Base-by-base conservation (phyloP, 2,797 vertebrate genomes). In the Enteromius paludinosus region DNA sequence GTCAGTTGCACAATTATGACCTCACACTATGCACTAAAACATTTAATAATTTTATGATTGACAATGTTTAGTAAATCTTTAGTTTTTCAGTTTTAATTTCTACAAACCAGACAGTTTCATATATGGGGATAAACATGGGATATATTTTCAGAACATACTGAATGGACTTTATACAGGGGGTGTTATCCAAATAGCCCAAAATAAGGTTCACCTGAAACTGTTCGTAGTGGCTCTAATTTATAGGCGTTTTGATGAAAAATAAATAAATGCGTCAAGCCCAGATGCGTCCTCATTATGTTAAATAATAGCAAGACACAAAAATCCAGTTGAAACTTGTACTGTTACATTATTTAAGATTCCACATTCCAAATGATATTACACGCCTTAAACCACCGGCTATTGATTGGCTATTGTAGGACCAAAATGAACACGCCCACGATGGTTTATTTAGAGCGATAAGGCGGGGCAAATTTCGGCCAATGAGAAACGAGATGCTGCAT, bases 391-490 rank as follows among this genome's bases (percentile, higher is more conserved):
- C 11, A 65, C 0, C 18, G 10, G 11, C 0, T 23, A 41, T 10
- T 87, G 47, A 90, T 90, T 90, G 88, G 87, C 59, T 72, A 12
- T 0, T 14, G 6, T 2, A 7, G 12, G n/a, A 15, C 8, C 4
- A 25, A 15, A 15, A 5, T 3, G 1, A 4, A 2, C 20, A 3
- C 49, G 25, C 93, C 92, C 91, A 93, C 91, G 25, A 61, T 0
- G 45, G 77, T n/a, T 0, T 73, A 61, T 38, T 0, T 0, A 68
- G 1, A 2, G 10, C 7, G 85, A 87, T 82, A 69, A 83, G 70
- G 65, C 71, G 2, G 49, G 62, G 49, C 8, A 23, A 14, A 11
- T 5, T 1, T 6, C 23, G 76, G 54, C 93, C 92, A 93, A 93
- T 92, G 14, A 45, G 81, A 83, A 3, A 2, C 0, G 25, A 20